Evolutionary conservation across 2,797 vertebrate genomes (phyloP), one percentile per base, ranked within the genome.

Genomic region (Gephyroberyx darwinii): DNA sequence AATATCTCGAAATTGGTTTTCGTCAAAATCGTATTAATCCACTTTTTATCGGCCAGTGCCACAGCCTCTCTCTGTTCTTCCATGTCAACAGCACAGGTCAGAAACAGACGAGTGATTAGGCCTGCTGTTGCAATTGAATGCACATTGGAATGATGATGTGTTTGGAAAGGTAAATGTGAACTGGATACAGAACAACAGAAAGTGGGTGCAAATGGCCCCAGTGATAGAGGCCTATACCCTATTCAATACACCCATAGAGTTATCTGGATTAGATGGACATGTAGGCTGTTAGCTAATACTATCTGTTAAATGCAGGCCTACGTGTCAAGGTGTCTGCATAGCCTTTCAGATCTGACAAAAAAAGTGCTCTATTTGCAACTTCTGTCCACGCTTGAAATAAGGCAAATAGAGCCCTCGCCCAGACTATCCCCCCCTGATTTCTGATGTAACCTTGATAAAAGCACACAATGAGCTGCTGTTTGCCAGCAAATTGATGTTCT

Each of bases 381-480:
- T 75, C 47, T 20, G 43, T 72, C 67, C 67, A 61, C 41, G 39
- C 58, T 48, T 59, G 61, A 71, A 81, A 84, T 81, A 74, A 73
- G 58, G 71, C 67, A 82, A 77, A 74, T 58, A 31, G n/a, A 74
- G 52, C 53, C 65, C 57, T 56, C 41, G 58, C 77, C 55, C 52
- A 22, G 19, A 53, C 41, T 59, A 17, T 61, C 19, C 47, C 35
- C 47, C 77, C 89, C 84, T 86, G 74, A 84, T 86, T 83, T 83
- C 84, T 89, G 88, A 88, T 78, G 84, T 69, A 88, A 91, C 70
- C 62, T 50, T 79, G 84, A 73, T 48, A 47, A 65, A 69, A 59
- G 59, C 30, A 4, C 30, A 39, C 81, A 81, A 80, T 59, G 69
- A 79, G 79, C 59, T 0, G 2, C 51, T 66, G 80, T 81, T 83